A percentile compares a stretch with the other conserved stretches of the same genome.
These are phyloP conservation scores for Drosophila imparisetae DNA, from an alignment of 2,888 invertebrate species.

Conservation along the genomic window DNA sequence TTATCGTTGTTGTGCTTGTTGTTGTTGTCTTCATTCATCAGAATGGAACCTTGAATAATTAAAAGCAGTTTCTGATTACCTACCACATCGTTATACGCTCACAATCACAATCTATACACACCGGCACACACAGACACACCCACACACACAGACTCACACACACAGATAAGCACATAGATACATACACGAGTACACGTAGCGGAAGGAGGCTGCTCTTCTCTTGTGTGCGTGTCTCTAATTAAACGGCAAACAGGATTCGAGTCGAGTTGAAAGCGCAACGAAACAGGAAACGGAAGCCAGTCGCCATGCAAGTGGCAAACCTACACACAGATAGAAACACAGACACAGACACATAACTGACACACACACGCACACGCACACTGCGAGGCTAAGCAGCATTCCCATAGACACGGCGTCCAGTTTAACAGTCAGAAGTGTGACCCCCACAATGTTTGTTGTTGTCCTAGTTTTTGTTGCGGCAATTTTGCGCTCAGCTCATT, in stretches of 20 bases:
- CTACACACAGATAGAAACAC: constrained; percentile 32
- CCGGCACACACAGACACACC: constrained; percentile 25
- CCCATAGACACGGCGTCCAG: constrained; percentile 51
- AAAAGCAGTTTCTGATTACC: constrained; percentile 84
- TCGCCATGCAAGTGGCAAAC: constrained; percentile 67
- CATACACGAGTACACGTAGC: constrained; percentile 58
- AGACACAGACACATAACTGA: constrained; percentile 18
- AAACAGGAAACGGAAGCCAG: constrained; percentile 81
- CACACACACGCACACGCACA: constrained; percentile 19
- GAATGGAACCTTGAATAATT: constrained; percentile 84
- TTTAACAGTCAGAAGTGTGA: constrained; percentile 47
- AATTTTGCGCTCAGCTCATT: constrained; percentile 64
- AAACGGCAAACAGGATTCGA: constrained; percentile 80
- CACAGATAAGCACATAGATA: constrained; percentile 24
- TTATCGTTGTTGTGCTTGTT: constrained; percentile 63
- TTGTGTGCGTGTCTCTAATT: constrained; percentile 78
- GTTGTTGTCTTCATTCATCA: constrained; percentile 83
- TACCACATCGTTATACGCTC: constrained; percentile 81
- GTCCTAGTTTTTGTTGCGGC: constrained; percentile 27
- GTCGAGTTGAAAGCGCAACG: constrained; percentile 80
- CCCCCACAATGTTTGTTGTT: constrained; percentile 31
- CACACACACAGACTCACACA: constrained; percentile 11
- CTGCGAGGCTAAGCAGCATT: constrained; percentile 72
- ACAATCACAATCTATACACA: constrained; percentile 64
- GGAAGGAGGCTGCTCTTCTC: constrained; percentile 70